Base-by-base conservation (phyloP, 1,140 invertebrate genomes). In the Melanaphis sacchari region DNA sequence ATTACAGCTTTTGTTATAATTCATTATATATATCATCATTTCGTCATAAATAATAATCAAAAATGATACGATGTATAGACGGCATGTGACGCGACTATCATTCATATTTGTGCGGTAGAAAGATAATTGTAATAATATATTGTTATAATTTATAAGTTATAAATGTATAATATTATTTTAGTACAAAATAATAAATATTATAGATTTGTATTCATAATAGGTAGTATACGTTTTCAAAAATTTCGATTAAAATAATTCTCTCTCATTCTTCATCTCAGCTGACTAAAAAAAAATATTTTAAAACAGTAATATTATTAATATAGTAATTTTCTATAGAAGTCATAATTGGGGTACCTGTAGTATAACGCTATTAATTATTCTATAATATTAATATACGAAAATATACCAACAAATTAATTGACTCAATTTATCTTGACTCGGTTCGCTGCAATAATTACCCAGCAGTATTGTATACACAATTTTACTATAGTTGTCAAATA, bases 401-500 rank as follows among this genome's bases (percentile, higher is more conserved):
- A 87, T 43, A 43, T 9, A 46, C 41, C 46, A 15, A 87, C 85
- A 87, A 87, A 87, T 87, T 87, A 87, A 87, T 49, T 46, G 22
- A 87, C 85, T 87, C 85, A 18, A 87, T 87, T 87, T 87, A 7
- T 87, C 31, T 87, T 87, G 43, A 43, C 85, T 87, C 85, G 85
- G 41, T 87, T 87, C 43, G 31, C 41, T 7, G 85, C 41, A 43
- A 85, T 46, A 46, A 87, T 87, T 87, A 88, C 36, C 46, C 88
- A 9, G 21, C 36, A 18, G 3, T n/a, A 59, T 59, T 52, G 26
- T 59, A 3, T 26, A 59, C 5, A 21, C n/a, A 2, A 18, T 49
- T 49, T 52, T 5, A n/a, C 15, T 46, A 6, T 36, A 41, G 3
- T 15, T 43, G 41, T 46, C 41, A 87, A 46, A 46, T 31, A 46